Evolutionary conservation across 1,140 invertebrate genomes (phyloP).

Genomic region (Ips nitidus): DNA sequence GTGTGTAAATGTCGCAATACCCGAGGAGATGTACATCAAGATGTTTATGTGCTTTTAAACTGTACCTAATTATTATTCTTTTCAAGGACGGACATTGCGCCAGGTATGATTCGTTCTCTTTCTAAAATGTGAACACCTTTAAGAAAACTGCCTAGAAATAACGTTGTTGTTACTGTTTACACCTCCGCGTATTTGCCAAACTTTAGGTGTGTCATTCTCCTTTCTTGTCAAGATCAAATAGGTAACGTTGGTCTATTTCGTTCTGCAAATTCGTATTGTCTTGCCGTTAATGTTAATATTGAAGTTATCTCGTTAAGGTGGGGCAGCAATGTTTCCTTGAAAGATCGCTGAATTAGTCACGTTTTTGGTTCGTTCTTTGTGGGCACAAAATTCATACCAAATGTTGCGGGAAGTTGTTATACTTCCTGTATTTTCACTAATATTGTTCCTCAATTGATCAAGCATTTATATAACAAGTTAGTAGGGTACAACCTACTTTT

Average conservation of each 20-base stretch:
- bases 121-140: not conserved
- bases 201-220: not conserved
- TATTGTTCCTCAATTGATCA: too few relatives aligned
- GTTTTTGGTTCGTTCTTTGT: not conserved
- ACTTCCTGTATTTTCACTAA: too few relatives aligned
- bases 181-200: slow-evolving; percentile 1
- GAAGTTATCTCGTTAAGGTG: slow-evolving; percentile 5
- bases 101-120: not conserved
- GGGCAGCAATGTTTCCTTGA: slow-evolving; percentile 23
- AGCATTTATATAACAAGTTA: too few relatives aligned
- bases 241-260: not conserved
- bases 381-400: not conserved
- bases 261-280: not conserved
- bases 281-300: not conserved
- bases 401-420: not conserved
- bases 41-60: not conserved
- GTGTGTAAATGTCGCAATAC: not conserved
- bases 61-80: slow-evolving; percentile 2
- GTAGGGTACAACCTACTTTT: too few relatives aligned
- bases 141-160: not conserved
- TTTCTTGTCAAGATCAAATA: not conserved
- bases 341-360: slow-evolving; percentile 1
- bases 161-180: not conserved
- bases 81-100: slow-evolving; percentile 19
- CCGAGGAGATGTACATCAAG: slow-evolving; percentile 3